Percentiles rank a stretch among this genome's conserved stretches.
These are phyloP conservation scores for Egretta garzetta DNA, from an alignment of 2,113 vertebrate species.

Conservation along the genomic window DNA sequence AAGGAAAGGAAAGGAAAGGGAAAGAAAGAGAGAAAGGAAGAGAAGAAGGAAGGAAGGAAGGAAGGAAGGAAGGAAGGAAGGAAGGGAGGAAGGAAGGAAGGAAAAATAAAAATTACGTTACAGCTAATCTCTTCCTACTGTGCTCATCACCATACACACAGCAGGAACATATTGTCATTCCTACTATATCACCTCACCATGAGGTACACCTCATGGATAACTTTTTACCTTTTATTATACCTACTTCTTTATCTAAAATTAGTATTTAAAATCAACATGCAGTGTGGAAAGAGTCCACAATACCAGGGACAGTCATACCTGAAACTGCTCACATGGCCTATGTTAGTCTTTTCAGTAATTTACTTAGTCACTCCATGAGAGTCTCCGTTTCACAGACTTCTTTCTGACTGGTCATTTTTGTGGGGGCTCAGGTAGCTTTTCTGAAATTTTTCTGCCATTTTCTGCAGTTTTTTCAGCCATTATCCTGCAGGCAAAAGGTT, in stretches of 20 bases:
- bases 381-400: not conserved
- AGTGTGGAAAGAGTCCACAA: not conserved
- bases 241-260: not conserved
- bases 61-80: too few relatives aligned
- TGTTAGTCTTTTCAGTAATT: not conserved
- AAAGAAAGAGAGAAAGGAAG: too few relatives aligned
- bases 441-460: not conserved
- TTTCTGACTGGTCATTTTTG: not conserved
- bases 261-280: not conserved
- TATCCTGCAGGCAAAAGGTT: constrained; percentile 21
- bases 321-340: not conserved
- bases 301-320: not conserved
- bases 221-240: not conserved
- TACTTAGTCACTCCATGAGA: not conserved
- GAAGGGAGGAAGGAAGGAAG: not conserved
- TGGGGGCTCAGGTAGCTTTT: not conserved
- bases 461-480: constrained; percentile 25
- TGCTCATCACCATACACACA: not conserved
- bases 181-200: not conserved
- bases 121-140: not conserved
- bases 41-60: too few relatives aligned
- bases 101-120: not conserved
- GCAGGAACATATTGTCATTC: not conserved
- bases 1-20: too few relatives aligned
- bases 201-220: not conserved